These are phyloP conservation scores for Chironomus tepperi DNA, from an alignment of 1,140 invertebrate species.

Conservation along the genomic window DNA sequence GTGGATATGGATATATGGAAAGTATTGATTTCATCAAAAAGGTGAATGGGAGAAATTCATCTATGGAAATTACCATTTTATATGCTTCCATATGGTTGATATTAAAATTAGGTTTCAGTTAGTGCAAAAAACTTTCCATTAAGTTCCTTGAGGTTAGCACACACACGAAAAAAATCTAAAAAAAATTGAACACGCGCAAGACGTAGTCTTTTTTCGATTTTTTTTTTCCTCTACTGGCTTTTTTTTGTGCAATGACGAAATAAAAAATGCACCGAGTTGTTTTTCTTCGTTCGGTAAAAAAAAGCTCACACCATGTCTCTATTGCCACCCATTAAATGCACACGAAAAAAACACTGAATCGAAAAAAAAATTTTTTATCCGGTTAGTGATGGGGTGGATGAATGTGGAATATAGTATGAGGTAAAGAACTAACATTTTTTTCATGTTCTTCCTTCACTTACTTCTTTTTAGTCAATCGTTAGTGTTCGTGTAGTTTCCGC, in stretches of 20 bases:
- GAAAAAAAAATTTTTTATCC: not conserved
- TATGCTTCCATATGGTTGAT: too few relatives aligned
- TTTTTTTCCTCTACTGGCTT: not conserved
- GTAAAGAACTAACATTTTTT: not conserved
- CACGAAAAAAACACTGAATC: slow-evolving; percentile 18
- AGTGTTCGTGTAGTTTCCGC: slow-evolving; percentile 15
- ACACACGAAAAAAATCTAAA: not conserved
- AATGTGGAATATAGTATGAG: not conserved
- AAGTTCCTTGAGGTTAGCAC: not conserved
- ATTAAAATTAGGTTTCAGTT: too few relatives aligned
- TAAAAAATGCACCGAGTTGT: slow-evolving; percentile 10
- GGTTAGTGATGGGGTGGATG: not conserved
- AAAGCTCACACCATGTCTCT: not conserved
- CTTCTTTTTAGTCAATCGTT: slow-evolving; percentile 5
- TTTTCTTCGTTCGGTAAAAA: slow-evolving; percentile 11
- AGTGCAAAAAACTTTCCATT: slow-evolving; percentile 12
- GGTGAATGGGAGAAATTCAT: too few relatives aligned
- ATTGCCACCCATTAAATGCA: not conserved
- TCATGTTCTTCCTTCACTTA: not conserved
- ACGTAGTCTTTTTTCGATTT: slow-evolving; percentile 1
- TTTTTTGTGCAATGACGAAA: not conserved
- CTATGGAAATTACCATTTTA: too few relatives aligned
- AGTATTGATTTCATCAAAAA: too few relatives aligned
- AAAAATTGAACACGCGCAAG: slow-evolving; percentile 17
- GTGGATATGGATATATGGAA: too few relatives aligned